Evolutionary conservation across 2,797 vertebrate genomes (phyloP).

Genomic region (Sternotherus odoratus): DNA sequence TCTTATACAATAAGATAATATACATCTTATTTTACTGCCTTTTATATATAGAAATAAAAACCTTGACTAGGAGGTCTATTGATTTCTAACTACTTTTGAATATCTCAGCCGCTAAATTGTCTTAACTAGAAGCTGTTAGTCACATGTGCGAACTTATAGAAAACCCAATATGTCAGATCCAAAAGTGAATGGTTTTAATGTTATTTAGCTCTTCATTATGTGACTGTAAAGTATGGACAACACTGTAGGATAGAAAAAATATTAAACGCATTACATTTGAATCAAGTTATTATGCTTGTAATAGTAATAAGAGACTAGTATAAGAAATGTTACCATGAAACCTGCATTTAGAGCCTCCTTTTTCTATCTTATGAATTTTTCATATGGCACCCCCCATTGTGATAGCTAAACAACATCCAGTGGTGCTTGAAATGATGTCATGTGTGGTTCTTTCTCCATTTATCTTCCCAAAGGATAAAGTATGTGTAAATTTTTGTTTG

Average conservation of each 20-base stretch:
- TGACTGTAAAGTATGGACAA: constrained; percentile 50
- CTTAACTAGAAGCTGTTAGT: constrained; percentile 30
- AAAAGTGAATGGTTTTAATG: constrained; percentile 13
- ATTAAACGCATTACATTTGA: constrained; percentile 7
- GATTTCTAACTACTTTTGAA: constrained; percentile 27
- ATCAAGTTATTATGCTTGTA: background rate
- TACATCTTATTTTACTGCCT: background rate
- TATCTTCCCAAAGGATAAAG: background rate
- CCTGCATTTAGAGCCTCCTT: constrained; percentile 33
- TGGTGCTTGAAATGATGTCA: background rate
- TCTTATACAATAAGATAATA: background rate
- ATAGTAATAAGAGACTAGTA: background rate
- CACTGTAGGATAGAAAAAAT: constrained; percentile 22
- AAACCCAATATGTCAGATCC: constrained; percentile 34
- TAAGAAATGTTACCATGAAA: background rate
- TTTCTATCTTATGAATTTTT: background rate
- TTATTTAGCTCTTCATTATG: constrained; percentile 14
- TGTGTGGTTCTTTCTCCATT: background rate
- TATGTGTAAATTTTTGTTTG: background rate
- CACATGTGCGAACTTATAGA: constrained; percentile 49
- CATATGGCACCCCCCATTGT: background rate
- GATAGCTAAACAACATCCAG: constrained; percentile 14
- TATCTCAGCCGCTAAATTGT: constrained; percentile 4
- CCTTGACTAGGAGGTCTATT: background rate
- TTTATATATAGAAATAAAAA: background rate